These are phyloP conservation scores for Macrobrachium nipponense DNA, from an alignment of 1,140 invertebrate species.

Conservation along the genomic window DNA sequence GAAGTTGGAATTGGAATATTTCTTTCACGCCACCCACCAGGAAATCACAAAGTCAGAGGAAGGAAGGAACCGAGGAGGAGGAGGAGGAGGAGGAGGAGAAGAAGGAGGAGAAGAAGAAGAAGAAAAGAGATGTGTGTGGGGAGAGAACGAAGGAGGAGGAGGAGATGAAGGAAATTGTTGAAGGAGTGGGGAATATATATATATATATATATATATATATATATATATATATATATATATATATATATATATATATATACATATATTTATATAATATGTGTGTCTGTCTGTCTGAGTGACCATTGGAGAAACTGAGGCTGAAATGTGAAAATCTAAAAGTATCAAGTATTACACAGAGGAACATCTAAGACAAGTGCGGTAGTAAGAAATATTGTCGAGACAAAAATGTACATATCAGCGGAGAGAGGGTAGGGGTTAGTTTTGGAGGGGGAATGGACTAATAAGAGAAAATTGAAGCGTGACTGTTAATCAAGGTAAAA, in stretches of 20 bases:
- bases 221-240: neutral
- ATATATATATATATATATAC: too few species aligned
- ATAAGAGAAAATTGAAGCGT: too few species aligned
- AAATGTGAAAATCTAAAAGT: too few species aligned
- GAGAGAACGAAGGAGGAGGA: neutral
- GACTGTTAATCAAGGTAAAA: too few species aligned
- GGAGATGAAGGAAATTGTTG: neutral
- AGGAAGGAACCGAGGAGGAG: slow-evolving; percentile 9
- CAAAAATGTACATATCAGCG: too few species aligned
- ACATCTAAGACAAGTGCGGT: too few species aligned
- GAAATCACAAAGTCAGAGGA: slow-evolving; percentile 56
- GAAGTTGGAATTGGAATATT: slow-evolving; percentile 61
- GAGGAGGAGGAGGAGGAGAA: neutral
- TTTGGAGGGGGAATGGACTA: too few species aligned
- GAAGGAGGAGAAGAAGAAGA: neutral
- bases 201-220: neutral
- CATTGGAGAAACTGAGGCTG: neutral
- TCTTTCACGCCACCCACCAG: slow-evolving; percentile 54
- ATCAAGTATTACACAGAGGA: too few species aligned
- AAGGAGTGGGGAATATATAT: neutral
- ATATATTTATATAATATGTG: neutral
- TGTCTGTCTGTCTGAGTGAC: too few species aligned
- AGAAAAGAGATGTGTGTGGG: neutral
- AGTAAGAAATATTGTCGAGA: too few species aligned
- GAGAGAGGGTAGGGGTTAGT: too few species aligned